Percentiles rank a stretch among this genome's conserved stretches.
Evolutionary conservation across 1,140 invertebrate species (phyloP).

Genomic region (Ptiloglossa arizonensis): DNA sequence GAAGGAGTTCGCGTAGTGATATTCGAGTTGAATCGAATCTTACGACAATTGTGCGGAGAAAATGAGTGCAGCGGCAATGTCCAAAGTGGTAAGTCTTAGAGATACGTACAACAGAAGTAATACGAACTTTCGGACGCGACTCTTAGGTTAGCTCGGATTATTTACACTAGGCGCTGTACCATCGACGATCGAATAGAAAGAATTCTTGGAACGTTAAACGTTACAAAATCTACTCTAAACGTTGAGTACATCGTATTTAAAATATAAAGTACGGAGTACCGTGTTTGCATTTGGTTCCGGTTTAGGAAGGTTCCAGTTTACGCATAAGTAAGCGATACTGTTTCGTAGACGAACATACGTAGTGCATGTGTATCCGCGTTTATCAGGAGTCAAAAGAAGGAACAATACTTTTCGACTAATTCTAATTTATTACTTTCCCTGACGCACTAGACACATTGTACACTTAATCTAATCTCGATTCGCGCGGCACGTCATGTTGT

Average conservation of each 20-base stretch:
- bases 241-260: too few relatives aligned
- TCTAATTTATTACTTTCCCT: neutral
- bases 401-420: neutral
- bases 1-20: neutral
- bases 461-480: neutral
- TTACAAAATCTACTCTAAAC: too few relatives aligned
- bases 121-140: neutral
- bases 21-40: neutral
- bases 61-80: slow-evolving; percentile 4
- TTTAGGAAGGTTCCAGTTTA: too few relatives aligned
- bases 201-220: too few relatives aligned
- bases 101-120: too few relatives aligned
- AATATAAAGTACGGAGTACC: too few relatives aligned
- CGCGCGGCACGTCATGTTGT: neutral
- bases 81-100: slow-evolving; percentile 33
- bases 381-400: neutral
- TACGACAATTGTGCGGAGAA: neutral
- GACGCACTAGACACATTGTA: neutral
- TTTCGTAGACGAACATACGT: too few relatives aligned
- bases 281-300: too few relatives aligned
- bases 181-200: too few relatives aligned
- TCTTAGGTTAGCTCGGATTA: neutral
- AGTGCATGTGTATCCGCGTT: too few relatives aligned
- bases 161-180: too few relatives aligned
- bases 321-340: too few relatives aligned